Base-by-base conservation (phyloP, 2,113 vertebrate genomes). In the Perca schrenkii region DNA sequence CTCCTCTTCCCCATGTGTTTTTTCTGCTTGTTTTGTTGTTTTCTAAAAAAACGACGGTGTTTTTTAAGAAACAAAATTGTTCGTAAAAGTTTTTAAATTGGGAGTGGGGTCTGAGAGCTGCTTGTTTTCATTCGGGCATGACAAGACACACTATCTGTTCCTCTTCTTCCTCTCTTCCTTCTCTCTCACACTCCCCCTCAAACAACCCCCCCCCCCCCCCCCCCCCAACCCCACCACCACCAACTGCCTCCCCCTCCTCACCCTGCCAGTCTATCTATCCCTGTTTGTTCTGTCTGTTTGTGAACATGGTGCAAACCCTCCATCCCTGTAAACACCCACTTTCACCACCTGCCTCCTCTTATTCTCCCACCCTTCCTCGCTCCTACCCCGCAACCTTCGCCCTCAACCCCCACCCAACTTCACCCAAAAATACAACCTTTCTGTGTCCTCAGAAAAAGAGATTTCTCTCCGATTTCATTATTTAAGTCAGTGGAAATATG, bases 391-490 rank as follows among this genome's bases (percentile, higher is more conserved):
- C 34, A 34, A 1, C 19, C 6, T 4, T 17, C 61, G 67, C 73
- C 28, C 69, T 11, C 19, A 22, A 3, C 68, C 70, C 57, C 57
- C 58, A 28, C 77, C 72, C 64, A 2, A 34, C 21, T 46, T 65
- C 63, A 46, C 71, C 73, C 83, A 65, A 88, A 83, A 79, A 71
- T 72, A 80, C 86, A 92, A 87, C 93, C 88, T 93, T 90, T 95
- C 89, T 94, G 94, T 95, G 93, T 95, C 90, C 91, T 92, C 87
- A 88, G 93, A 94, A 95, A 95, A 94, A 95, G 93, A 95, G 91
- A 93, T 90, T 93, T 96, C 94, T 89, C 92, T 94, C 88, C 76
- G 50, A 86, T 94, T 95, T 95, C 92, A 94, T 94, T 84, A 88
- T 89, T 91, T 91, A 84, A 94, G 88, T 84, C 87, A 71, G 82